These are phyloP conservation scores for Dinocampus coccinellae DNA, from an alignment of 2,888 invertebrate genomes.

Conservation along the genomic window DNA sequence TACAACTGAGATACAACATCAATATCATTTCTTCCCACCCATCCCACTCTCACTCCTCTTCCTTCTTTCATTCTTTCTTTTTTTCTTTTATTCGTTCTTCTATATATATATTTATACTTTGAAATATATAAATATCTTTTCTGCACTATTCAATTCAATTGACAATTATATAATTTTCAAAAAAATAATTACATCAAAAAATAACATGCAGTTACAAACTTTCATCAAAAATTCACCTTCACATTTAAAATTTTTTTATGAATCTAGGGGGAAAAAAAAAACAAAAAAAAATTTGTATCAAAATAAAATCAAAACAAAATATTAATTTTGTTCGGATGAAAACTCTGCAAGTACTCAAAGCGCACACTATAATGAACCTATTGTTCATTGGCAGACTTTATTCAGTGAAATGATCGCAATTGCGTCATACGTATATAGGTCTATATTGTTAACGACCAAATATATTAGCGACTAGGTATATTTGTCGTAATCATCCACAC, in stretches of 20 bases:
- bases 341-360: constrained; percentile 32
- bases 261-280: no score
- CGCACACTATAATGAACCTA: constrained; percentile 55
- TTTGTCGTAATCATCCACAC: constrained; percentile 7
- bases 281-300: not conserved
- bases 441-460: constrained; percentile 46
- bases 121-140: no score
- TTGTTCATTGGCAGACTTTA: constrained; percentile 51
- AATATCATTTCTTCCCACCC: no score
- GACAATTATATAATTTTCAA: not conserved
- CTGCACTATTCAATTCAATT: no score
- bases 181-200: not conserved
- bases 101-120: no score
- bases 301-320: not conserved
- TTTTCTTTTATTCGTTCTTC: no score
- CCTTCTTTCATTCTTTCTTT: no score
- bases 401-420: constrained; percentile 49
- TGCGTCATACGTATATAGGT: constrained; percentile 42
- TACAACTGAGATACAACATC: no score
- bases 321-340: constrained; percentile 1
- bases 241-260: no score
- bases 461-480: constrained; percentile 33
- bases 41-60: not conserved
- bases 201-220: no score
- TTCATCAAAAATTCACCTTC: no score